These are phyloP conservation scores for Girardinus metallicus DNA, from an alignment of 2,797 vertebrate species.

Conservation along the genomic window DNA sequence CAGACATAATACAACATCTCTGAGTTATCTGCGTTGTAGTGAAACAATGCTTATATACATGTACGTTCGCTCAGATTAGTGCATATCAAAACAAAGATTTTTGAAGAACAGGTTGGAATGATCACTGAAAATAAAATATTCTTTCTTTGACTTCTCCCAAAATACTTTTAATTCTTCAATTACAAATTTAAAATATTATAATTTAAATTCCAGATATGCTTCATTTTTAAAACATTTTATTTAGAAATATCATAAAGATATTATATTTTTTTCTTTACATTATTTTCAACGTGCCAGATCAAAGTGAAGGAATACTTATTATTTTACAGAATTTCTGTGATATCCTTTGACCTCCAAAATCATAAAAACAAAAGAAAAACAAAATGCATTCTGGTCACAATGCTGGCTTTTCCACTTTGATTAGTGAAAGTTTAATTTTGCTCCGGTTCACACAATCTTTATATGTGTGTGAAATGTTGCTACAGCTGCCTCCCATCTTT, in stretches of 20 bases:
- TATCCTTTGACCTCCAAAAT: not conserved
- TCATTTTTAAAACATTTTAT: not conserved
- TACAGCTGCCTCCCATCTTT: conserved; percentile 12
- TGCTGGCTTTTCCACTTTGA: not conserved
- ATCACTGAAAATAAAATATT: not conserved
- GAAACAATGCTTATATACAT: not conserved
- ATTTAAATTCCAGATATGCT: not conserved
- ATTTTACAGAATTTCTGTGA: not conserved
- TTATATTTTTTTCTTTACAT: not conserved
- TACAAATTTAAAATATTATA: not conserved
- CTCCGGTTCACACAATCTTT: not conserved
- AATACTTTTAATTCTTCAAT: not conserved
- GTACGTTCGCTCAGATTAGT: not conserved
- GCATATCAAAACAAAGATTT: not conserved
- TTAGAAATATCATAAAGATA: not conserved
- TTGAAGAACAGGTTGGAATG: not conserved
- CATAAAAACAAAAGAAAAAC: not conserved
- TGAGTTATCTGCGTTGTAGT: conserved; percentile 32
- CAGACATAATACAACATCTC: conserved; percentile 23
- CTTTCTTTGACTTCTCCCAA: not conserved
- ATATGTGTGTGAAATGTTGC: not conserved
- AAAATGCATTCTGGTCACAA: not conserved
- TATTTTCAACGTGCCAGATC: not conserved
- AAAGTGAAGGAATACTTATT: not conserved
- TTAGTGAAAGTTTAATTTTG: not conserved